phyloP scores from a whole-genome alignment of 2,888 invertebrate species.

The Drosophila greeni region DNA sequence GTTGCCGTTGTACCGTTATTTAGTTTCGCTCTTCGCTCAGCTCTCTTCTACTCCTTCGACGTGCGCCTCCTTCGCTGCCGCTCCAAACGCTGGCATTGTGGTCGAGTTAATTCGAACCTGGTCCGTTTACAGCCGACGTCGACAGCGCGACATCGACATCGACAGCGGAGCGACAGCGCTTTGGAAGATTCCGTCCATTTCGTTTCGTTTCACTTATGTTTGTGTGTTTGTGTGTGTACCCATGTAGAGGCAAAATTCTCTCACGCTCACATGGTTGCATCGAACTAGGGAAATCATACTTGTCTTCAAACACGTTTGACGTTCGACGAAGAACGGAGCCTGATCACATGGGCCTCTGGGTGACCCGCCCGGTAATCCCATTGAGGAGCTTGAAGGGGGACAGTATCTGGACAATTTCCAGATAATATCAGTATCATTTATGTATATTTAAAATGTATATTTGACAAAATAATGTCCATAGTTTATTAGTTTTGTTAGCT shows the following conservation, averaged over 20 bases:
- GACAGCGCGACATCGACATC: conserved; percentile 16
- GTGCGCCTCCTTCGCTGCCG: conserved; percentile 14
- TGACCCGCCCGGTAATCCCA: not conserved
- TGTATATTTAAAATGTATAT: too few species aligned
- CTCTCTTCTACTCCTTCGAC: not conserved
- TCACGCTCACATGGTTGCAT: not conserved
- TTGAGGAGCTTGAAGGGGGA: not conserved
- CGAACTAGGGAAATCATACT: not conserved
- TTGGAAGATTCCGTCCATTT: conserved; percentile 50
- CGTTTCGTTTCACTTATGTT: conserved; percentile 36
- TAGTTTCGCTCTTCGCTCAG: conserved; percentile 13
- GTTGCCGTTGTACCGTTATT: conserved; percentile 1
- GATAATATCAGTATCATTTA: too few species aligned
- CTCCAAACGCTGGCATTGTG: conserved; percentile 46
- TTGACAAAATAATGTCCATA: not conserved
- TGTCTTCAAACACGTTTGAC: not conserved
- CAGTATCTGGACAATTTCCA: not conserved
- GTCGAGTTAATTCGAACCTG: conserved; percentile 71
- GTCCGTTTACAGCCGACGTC: conserved; percentile 13
- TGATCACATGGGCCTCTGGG: not conserved
- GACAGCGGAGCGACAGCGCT: conserved; percentile 44
- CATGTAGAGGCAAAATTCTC: not conserved
- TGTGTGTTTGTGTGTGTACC: not conserved
- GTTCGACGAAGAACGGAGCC: not conserved
- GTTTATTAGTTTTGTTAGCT: not conserved